Percentiles rank a stretch among this genome's conserved stretches.
These are phyloP conservation scores for Podabrus alpinus DNA, from an alignment of 2,888 invertebrate genomes.

Conservation along the genomic window DNA sequence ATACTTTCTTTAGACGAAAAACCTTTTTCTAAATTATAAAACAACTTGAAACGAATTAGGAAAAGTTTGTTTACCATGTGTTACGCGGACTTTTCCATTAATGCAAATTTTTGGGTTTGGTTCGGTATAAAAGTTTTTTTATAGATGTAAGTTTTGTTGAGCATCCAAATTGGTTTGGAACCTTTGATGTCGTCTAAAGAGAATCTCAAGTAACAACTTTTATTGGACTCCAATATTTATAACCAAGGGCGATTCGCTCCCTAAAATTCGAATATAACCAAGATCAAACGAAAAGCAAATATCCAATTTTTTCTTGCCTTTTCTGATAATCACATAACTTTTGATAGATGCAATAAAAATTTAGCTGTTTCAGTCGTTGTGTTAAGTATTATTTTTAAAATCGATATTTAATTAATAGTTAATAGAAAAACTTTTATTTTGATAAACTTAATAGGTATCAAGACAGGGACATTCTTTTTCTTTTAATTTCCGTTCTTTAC, in stretches of 20 bases:
- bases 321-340: constrained; percentile 29
- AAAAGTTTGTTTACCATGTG: not conserved
- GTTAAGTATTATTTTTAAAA: not conserved
- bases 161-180: constrained; percentile 35
- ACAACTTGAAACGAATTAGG: not conserved
- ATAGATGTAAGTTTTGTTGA: constrained; percentile 41
- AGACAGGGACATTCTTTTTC: constrained; percentile 21
- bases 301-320: constrained; percentile 45
- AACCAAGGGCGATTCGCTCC: constrained; percentile 46
- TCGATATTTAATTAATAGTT: not conserved
- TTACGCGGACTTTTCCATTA: not conserved
- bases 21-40: not conserved
- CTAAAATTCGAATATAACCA: constrained; percentile 48
- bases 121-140: constrained; percentile 25
- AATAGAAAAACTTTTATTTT: not conserved
- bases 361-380: not conserved
- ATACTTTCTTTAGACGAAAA: not conserved
- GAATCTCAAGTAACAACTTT: constrained; percentile 56
- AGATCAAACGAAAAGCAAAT: constrained; percentile 50
- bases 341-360: constrained; percentile 21
- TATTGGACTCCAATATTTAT: constrained; percentile 57
- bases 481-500: constrained; percentile 31
- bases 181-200: constrained; percentile 52
- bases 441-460: constrained; percentile 1
- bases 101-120: constrained; percentile 13